phyloP scores from a whole-genome alignment of 2,797 vertebrate genomes.

The Mus minutoides region DNA sequence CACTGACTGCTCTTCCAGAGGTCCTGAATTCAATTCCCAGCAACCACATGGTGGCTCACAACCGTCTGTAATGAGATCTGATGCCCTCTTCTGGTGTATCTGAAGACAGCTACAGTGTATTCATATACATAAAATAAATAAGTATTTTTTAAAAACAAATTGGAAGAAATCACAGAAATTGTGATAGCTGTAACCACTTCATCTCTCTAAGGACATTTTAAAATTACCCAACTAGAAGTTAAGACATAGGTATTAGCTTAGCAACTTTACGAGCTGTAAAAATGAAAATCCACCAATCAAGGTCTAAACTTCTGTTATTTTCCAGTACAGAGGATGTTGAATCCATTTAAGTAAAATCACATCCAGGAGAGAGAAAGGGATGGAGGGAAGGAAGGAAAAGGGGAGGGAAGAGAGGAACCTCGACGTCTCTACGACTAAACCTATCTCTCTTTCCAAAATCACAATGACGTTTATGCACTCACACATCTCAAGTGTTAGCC shows the following conservation, averaged over 20 bases:
- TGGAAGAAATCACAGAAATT: slow-evolving; percentile 64
- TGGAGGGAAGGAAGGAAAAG: not conserved
- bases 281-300: slow-evolving; percentile 25
- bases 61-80: not conserved
- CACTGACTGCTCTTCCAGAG: not conserved
- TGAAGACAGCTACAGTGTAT: not conserved
- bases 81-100: not conserved
- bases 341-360: slow-evolving; percentile 46
- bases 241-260: slow-evolving; percentile 41
- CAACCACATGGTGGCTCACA: not conserved
- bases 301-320: not conserved
- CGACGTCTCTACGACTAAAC: not conserved
- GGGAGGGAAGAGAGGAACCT: not conserved
- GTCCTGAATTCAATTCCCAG: not conserved
- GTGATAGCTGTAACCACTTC: slow-evolving; percentile 11
- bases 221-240: slow-evolving; percentile 56
- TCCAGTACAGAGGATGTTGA: not conserved
- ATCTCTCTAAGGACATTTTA: slow-evolving; percentile 60
- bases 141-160: not conserved
- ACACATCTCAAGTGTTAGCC: not conserved
- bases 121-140: not conserved
- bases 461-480: not conserved
- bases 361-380: not conserved
- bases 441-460: not conserved
- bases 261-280: slow-evolving; percentile 55